Evolutionary conservation across 2,888 invertebrate genomes (phyloP).

Genomic region (Cybosia mesomella): DNA sequence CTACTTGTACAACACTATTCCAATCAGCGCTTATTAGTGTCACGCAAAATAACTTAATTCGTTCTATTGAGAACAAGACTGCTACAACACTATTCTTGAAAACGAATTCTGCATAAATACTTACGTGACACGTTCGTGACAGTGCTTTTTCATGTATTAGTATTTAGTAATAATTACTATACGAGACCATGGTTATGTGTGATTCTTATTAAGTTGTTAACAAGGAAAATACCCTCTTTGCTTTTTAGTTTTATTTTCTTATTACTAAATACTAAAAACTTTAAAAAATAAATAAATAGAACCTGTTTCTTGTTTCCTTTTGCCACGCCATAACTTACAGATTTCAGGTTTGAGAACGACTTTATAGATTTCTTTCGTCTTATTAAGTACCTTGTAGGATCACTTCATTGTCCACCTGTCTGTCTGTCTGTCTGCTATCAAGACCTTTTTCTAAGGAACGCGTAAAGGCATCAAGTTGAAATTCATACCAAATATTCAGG

Average conservation of each 20-base stretch:
- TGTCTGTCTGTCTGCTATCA: too few species aligned
- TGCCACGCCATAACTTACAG: too few species aligned
- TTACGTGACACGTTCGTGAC: slow-evolving; percentile 35
- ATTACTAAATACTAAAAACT: background rate
- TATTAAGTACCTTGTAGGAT: too few species aligned
- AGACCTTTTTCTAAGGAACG: too few species aligned
- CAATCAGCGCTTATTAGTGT: slow-evolving; percentile 44
- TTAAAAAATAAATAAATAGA: too few species aligned
- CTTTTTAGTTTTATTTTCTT: background rate
- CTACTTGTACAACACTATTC: slow-evolving; percentile 33
- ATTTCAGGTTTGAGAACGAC: too few species aligned
- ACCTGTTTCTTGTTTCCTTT: too few species aligned
- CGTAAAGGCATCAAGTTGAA: too few species aligned
- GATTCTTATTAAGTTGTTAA: background rate
- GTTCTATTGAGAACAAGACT: slow-evolving; percentile 35
- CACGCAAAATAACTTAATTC: slow-evolving; percentile 73
- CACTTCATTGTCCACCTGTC: too few species aligned
- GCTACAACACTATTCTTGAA: slow-evolving; percentile 35
- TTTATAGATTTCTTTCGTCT: too few species aligned
- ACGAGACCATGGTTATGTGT: slow-evolving; percentile 10
- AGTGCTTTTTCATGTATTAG: slow-evolving; percentile 40
- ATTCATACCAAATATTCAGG: too few species aligned
- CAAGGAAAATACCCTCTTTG: background rate
- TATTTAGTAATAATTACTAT: slow-evolving; percentile 46
- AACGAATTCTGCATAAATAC: slow-evolving; percentile 48